Percentiles rank a stretch among this genome's conserved stretches.
Evolutionary conservation across 2,888 invertebrate genomes (phyloP).

Genomic region (Sarcophaga subvicina): DNA sequence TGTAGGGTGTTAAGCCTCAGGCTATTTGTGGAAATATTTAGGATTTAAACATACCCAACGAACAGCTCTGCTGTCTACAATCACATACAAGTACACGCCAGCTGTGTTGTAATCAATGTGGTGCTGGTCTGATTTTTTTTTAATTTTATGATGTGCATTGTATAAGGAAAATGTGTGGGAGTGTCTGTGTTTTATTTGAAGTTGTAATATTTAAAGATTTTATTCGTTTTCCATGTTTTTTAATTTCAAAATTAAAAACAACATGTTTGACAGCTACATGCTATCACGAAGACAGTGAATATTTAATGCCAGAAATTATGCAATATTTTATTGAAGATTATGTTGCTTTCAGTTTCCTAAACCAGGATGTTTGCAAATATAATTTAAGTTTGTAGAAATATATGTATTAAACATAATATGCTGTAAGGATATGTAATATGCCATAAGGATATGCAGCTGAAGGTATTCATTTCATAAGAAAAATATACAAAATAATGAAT

Average conservation of each 20-base stretch:
- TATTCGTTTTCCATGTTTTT: not conserved
- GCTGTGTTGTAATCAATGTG: not conserved
- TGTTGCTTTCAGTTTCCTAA: not conserved
- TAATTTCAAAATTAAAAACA: conserved; percentile 24
- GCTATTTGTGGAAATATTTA: not conserved
- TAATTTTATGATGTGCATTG: conserved; percentile 2
- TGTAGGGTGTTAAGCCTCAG: conserved; percentile 19
- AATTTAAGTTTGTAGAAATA: too few species aligned
- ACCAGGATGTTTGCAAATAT: not conserved
- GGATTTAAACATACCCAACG: not conserved
- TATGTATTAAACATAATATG: too few species aligned
- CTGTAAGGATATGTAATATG: too few species aligned
- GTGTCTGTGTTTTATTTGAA: not conserved
- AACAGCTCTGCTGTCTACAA: not conserved
- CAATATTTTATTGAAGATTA: not conserved
- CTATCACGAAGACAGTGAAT: conserved; percentile 21
- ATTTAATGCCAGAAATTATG: conserved; percentile 27
- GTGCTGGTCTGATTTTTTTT: not conserved
- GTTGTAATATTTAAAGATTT: conserved; percentile 15
- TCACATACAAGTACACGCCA: not conserved
- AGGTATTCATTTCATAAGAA: too few species aligned
- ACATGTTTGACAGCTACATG: conserved; percentile 30
- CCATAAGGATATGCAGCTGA: too few species aligned
- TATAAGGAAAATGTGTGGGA: not conserved
- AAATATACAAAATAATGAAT: too few species aligned